Evolutionary conservation across 2,888 invertebrate species (phyloP).

Genomic region (Drosophila bunnanda): DNA sequence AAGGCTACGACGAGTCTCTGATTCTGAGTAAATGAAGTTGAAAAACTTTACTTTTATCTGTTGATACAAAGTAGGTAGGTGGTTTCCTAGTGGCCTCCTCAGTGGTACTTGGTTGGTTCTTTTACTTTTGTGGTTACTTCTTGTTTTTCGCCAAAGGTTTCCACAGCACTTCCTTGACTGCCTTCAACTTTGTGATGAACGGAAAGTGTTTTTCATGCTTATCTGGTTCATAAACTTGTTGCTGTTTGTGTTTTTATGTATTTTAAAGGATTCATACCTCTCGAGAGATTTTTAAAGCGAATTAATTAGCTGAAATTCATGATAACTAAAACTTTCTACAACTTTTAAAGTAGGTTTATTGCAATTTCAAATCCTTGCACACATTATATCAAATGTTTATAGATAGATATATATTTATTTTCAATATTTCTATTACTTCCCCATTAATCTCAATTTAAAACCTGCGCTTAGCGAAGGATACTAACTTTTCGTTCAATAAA

Average conservation of each 20-base stretch:
- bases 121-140: constrained; percentile 29
- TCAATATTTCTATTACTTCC: neutral
- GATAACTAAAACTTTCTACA: no score
- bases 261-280: neutral
- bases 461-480: constrained; percentile 20
- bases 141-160: constrained; percentile 25
- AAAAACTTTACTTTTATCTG: constrained; percentile 55
- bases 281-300: neutral
- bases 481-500: constrained; percentile 29
- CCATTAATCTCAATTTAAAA: constrained; percentile 22
- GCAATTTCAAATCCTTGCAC: neutral
- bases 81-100: constrained; percentile 28
- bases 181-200: constrained; percentile 9
- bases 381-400: neutral
- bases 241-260: neutral
- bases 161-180: constrained; percentile 1
- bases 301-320: neutral
- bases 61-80: constrained; percentile 40
- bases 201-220: constrained; percentile 20
- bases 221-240: constrained; percentile 8
- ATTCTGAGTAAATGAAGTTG: constrained; percentile 54
- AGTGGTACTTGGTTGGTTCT: constrained; percentile 8
- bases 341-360: no score
- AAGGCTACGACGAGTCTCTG: constrained; percentile 19
- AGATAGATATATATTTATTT: constrained; percentile 1